Evolutionary conservation across 2,888 invertebrate genomes (phyloP), one percentile per base, ranked within the genome.

Genomic region (Drosophila percnosoma): DNA sequence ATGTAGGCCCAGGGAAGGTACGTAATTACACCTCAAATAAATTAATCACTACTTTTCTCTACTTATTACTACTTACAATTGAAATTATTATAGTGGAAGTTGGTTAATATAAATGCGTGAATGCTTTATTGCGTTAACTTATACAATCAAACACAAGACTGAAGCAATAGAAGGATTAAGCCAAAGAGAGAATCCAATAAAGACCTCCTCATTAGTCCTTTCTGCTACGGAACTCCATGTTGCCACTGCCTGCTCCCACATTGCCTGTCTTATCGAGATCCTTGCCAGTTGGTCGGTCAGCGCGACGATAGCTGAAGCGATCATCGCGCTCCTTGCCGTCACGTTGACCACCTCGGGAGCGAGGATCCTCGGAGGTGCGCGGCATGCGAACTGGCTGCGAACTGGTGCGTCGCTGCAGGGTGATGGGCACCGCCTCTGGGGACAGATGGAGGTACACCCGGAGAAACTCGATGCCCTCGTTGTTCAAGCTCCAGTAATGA

Each of bases 401-500:
- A 33, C 11, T 33, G 31, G 40, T 6, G 11, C 42, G 40, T 31
- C 31, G 57, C 57, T 31, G 42, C 15, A 57, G 11, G 1, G 31
- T 57, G 21, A 0, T 57, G 40, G 40, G 57, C 31, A 57, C 13
- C 40, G 51, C 40, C 33, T 51, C 40, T 1, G 69, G 8, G 10
- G 71, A 59, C 64, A 75, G 52, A 15, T 55, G 64, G 10, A 78
- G 67, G 34, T 65, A 70, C 13, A 18, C 29, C 0, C 76, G 38
- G 29, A 78, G 48, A 29, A 24, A 75, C 48, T 80, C 71, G 34
- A 80, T 71, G 29, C 77, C 77, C 2, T 64, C 64, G 58, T 78
- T 75, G 54, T 67, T 80, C 36, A 78, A 38, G 13, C 64, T 59
- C 77, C 80, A 78, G 52, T 75, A 80, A 18, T 33, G 67, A 29